phyloP scores from a whole-genome alignment of 2,797 vertebrate genomes.

The Lithobates sylvaticus region DNA sequence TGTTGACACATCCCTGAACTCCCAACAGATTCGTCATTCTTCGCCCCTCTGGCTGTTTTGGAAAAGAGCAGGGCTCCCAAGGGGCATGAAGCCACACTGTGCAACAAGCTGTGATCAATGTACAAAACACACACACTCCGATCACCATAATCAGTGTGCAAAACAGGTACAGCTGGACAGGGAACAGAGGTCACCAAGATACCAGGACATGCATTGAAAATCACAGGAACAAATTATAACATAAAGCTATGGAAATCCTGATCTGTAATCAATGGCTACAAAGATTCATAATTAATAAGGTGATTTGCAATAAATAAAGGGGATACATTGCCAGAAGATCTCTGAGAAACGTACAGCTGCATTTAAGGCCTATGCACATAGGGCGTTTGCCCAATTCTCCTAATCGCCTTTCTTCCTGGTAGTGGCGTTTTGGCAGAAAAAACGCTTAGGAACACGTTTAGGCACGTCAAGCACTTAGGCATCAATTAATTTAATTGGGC shows the following conservation, averaged over 20 bases:
- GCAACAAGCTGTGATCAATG: constrained; percentile 31
- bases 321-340: too few relatives aligned
- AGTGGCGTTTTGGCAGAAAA: too few relatives aligned
- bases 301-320: too few relatives aligned
- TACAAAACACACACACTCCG: background rate
- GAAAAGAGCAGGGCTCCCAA: constrained; percentile 34
- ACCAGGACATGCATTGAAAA: background rate
- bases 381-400: too few relatives aligned
- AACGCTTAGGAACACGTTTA: too few relatives aligned
- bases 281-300: too few relatives aligned
- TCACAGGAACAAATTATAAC: background rate
- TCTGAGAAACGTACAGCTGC: too few relatives aligned
- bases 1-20: constrained; percentile 56
- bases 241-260: background rate
- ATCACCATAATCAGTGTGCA: background rate
- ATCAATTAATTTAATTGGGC: too few relatives aligned
- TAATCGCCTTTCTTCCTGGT: too few relatives aligned
- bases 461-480: too few relatives aligned
- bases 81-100: constrained; percentile 26
- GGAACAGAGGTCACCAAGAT: constrained; percentile 5
- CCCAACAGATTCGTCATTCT: constrained; percentile 47
- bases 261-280: background rate
- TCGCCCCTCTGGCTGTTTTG: constrained; percentile 57
- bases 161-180: background rate
- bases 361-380: too few relatives aligned